Base-by-base conservation (phyloP, 2,888 invertebrate genomes). In the Lasioglossum lativentre region DNA sequence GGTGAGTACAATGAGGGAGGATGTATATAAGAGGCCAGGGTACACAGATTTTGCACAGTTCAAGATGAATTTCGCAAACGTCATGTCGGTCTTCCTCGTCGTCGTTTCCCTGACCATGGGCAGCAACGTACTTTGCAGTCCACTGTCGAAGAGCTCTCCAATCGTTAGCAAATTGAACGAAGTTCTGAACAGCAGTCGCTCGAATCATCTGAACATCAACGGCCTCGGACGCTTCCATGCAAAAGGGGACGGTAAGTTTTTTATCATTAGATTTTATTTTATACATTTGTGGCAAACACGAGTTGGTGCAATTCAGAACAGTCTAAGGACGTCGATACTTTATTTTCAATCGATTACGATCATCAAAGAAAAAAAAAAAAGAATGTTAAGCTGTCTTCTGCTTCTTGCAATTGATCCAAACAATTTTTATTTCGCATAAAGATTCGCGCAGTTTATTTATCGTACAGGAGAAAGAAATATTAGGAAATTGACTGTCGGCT, bases 21-120 rank as follows among this genome's bases (percentile, higher is more conserved):
- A 42, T 71, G 66, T 78, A 78, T 70, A 82, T 80, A 75, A 40
- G 19, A 66, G 40, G 16, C 5, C 16, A 23, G 12, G 4, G 8
- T n/a, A 14, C n/a, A 30, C 16, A 10, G 1, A 38, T 56, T 66
- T 83, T 40, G 19, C 23, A 83, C 38, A 83, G 72, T 72, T 47
- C 56, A 47, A 14, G 52, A 85, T 85, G 84, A 71, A n/a, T 83
- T 73, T 66, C 19, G 2, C 14, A 19, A 73, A 34, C 10, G 38
- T 30, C 4, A 40, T 14, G n/a, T 78, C 38, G 5, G 14, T 45
- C 10, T 27, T 52, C 40, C 4, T 52, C 38, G n/a, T 83, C 14
- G 40, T 42, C 2, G 63, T n/a, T 8, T 14, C 12, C 66, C 12
- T 73, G n/a, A 27, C 30, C 16, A 12, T 68, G 0, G n/a, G 19